Evolutionary conservation across 2,113 vertebrate genomes (phyloP).

Genomic region (Chloroceryle aenea): DNA sequence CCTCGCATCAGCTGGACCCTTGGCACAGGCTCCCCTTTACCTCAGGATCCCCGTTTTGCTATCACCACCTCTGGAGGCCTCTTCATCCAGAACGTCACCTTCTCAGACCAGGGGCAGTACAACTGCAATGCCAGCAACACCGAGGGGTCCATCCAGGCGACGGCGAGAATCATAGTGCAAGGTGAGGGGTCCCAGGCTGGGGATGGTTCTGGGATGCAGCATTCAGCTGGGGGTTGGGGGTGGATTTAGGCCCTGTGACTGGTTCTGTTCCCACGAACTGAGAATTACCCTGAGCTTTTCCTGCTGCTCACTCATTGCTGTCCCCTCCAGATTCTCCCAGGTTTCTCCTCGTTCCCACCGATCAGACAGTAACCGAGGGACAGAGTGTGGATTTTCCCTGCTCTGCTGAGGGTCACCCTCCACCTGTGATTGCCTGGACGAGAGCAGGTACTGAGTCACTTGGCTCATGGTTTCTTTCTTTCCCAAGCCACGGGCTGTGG

Average conservation of each 20-base stretch:
- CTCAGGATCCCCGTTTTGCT: constrained; percentile 80
- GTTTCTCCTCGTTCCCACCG: constrained; percentile 82
- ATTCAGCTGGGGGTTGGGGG: rapidly evolving
- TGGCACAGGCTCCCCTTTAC: constrained; percentile 82
- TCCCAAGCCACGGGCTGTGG: rapidly evolving
- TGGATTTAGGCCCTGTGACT: neutral
- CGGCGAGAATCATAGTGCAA: constrained; percentile 89
- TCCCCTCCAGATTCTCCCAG: constrained; percentile 80
- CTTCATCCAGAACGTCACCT: constrained; percentile 87
- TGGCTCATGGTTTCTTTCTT: neutral
- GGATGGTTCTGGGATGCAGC: neutral
- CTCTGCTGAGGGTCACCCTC: constrained; percentile 85
- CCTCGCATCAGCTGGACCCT: constrained; percentile 87
- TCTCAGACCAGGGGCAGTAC: constrained; percentile 86
- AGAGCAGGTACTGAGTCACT: constrained; percentile 76
- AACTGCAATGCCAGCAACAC: constrained; percentile 90
- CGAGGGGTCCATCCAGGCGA: constrained; percentile 87
- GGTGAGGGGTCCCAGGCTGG: constrained; percentile 68
- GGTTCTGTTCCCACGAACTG: neutral
- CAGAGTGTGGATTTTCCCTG: constrained; percentile 88
- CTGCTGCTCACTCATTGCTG: neutral
- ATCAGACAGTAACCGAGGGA: constrained; percentile 86
- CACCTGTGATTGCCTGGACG: constrained; percentile 88
- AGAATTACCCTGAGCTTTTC: neutral
- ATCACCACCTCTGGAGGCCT: constrained; percentile 89